phyloP scores from a whole-genome alignment of 2,113 vertebrate genomes.

The Eublepharis macularius region DNA sequence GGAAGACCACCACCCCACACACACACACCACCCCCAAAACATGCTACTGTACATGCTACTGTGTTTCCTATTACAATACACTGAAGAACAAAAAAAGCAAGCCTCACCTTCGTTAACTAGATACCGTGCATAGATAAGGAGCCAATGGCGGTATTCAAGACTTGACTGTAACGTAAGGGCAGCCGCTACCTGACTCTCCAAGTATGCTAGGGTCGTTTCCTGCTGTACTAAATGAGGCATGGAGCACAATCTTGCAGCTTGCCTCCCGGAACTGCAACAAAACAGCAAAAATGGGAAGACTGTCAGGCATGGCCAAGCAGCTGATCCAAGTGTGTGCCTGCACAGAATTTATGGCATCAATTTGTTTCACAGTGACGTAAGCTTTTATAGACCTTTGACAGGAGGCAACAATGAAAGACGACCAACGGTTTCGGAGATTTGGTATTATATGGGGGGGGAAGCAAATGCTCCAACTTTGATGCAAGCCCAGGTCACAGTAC shows the following conservation, averaged over 20 bases:
- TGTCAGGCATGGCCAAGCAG: not conserved
- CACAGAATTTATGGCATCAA: not conserved
- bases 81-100: not conserved
- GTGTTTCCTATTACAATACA: not conserved
- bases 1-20: no score
- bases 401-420: not conserved
- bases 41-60: not conserved
- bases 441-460: not conserved
- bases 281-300: not conserved
- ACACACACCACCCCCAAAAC: not conserved
- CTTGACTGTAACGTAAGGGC: conserved; percentile 88
- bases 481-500: not conserved
- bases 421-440: not conserved
- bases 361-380: not conserved
- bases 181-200: conserved; percentile 94
- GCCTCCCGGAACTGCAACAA: conserved; percentile 83
- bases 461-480: no score
- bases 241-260: conserved; percentile 92
- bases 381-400: not conserved
- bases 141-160: conserved; percentile 94
- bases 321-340: not conserved
- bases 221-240: conserved; percentile 93
- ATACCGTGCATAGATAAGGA: conserved; percentile 96
- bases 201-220: conserved; percentile 91
- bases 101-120: conserved; percentile 95